phyloP scores from a whole-genome alignment of 2,888 invertebrate genomes.

The Volucella inflata region DNA sequence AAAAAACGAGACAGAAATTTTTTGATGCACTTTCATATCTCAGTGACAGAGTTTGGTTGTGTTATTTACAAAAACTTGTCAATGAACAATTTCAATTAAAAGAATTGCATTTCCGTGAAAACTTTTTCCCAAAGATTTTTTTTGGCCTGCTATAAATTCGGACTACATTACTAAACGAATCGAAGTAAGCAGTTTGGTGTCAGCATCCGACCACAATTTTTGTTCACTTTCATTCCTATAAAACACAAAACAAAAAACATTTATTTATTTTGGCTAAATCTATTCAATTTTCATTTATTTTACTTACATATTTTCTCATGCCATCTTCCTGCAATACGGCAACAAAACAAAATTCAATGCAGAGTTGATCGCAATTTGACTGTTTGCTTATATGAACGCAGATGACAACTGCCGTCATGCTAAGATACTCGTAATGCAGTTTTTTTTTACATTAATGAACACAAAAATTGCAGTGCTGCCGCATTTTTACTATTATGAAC shows the following conservation, averaged over 20 bases:
- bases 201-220: no score
- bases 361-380: constrained; percentile 6
- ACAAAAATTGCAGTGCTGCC: constrained; percentile 11
- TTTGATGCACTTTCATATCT: no score
- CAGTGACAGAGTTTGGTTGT: no score
- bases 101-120: background rate
- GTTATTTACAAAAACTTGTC: no score
- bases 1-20: background rate
- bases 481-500: constrained; percentile 12
- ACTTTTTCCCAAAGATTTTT: background rate
- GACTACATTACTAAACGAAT: constrained; percentile 14
- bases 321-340: constrained; percentile 7
- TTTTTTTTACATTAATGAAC: constrained; percentile 14
- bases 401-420: constrained; percentile 10
- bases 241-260: no score
- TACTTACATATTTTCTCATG: no score
- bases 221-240: no score
- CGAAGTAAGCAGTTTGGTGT: background rate
- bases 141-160: constrained; percentile 13
- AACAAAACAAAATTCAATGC: constrained; percentile 11
- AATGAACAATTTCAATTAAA: no score
- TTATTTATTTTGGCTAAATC: constrained; percentile 15
- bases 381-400: constrained; percentile 15
- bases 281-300: no score
- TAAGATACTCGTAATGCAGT: constrained; percentile 11